Percentiles rank a stretch among this genome's conserved stretches.
phyloP scores from a whole-genome alignment of 2,113 vertebrate genomes.

The Ammospiza caudacuta region DNA sequence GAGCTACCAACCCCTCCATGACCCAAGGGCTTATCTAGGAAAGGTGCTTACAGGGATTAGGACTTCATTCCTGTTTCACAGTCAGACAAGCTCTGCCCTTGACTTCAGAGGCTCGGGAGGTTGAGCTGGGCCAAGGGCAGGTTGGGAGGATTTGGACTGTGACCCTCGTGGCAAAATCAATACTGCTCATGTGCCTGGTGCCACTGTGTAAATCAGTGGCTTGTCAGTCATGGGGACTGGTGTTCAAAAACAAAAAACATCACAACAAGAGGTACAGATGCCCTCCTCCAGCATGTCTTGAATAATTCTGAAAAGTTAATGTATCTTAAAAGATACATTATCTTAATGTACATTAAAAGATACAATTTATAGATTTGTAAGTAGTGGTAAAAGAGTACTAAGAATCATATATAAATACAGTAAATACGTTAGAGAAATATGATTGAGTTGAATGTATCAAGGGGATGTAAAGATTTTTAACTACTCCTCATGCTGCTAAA shows the following conservation, averaged over 20 bases:
- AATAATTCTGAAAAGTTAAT: not conserved
- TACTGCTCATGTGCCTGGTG: not conserved
- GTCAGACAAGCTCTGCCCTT: not conserved
- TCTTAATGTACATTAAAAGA: not conserved
- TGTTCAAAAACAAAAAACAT: not conserved
- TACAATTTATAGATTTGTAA: not conserved
- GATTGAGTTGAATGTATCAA: not conserved
- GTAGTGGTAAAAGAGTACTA: not conserved
- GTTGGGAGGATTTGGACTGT: not conserved
- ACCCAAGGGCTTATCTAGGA: not conserved
- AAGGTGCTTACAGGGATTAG: constrained; percentile 43
- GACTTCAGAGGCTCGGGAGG: not conserved
- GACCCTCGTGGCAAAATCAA: not conserved
- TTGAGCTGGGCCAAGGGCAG: fast-evolving
- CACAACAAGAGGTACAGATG: not conserved
- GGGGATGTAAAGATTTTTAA: not conserved
- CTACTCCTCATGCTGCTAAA: not conserved
- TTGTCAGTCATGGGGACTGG: not conserved
- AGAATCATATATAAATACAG: not conserved
- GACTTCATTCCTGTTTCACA: not conserved
- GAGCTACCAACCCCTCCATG: not conserved
- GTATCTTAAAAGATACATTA: not conserved
- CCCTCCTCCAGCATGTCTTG: not conserved
- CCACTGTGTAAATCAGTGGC: not conserved
- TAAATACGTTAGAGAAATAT: not conserved